Base-by-base conservation (phyloP, 2,113 vertebrate genomes). In the Nothobranchius kuhntae region DNA sequence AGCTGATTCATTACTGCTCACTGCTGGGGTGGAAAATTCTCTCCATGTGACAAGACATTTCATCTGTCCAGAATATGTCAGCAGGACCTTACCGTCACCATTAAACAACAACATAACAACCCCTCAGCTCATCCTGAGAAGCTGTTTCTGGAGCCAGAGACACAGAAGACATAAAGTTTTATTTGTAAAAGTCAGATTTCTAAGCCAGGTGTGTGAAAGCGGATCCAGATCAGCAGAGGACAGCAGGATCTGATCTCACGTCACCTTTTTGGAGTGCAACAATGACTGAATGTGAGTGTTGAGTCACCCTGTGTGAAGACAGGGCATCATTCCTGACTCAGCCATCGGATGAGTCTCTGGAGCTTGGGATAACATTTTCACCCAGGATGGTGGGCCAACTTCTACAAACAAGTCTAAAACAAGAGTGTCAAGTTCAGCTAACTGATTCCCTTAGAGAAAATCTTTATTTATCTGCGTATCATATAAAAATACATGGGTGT, bases 281-380 rank as follows among this genome's bases (percentile, higher is more conserved):
- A 46, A 62, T 10, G 24, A 71, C 38, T 66, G 61, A 50, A 80
- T 70, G 65, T 21, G 67, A 75, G 75, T 40, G 75, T 68, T 70
- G 85, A 83, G 68, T 81, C 78, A 84, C 59, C 58, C 70, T 65
- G 56, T 73, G 53, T 53, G 53, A 74, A 47, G 59, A 63, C 81
- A 51, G 17, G 52, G 71, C 60, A 68, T 75, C 69, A 51, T 78
- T 64, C 53, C 47, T 57, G 74, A 78, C 68, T 80, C 68, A 60
- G 44, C 48, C 65, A 50, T 76, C 73, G 60, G 61, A 71, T 64
- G 80, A 60, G 47, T 65, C 59, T 59, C 71, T 79, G 42, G 12
- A 68, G 63, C 56, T 44, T 53, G 64, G 53, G 10, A 38, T 42
- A 48, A 71, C 14, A 47, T 10, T 10, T 9, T 15, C 46, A 15